These are phyloP conservation scores for Virgularia gustaviana DNA, from an alignment of 92 coral and sea anemone genomes.

Conservation along the genomic window DNA sequence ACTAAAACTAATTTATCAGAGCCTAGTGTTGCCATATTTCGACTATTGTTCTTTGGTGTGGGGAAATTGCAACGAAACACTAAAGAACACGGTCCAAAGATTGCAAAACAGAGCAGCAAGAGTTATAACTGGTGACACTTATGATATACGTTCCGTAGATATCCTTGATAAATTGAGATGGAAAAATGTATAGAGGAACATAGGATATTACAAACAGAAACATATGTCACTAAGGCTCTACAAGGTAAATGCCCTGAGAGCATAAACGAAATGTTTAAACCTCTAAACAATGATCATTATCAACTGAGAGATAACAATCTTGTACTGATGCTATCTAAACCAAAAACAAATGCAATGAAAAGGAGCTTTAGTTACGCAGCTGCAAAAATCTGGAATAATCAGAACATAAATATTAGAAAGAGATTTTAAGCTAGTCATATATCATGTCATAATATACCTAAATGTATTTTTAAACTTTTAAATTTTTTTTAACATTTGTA, in stretches of 20 bases:
- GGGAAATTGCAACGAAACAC: constrained; percentile 6
- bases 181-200: too few species aligned
- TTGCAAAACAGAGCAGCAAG: constrained; percentile 1
- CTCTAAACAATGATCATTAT: not conserved
- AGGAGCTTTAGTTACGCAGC: constrained; percentile 1
- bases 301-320: not conserved
- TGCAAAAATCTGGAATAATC: constrained; percentile 9
- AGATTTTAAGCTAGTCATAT: too few species aligned
- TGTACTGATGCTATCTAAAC: constrained; percentile 16
- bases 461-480: too few species aligned
- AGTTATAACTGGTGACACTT: not conserved
- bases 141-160: not conserved
- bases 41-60: constrained; percentile 2
- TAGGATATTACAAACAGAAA: not conserved
- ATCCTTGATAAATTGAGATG: constrained; percentile 9
- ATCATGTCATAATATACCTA: too few species aligned
- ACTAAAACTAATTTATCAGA: not conserved
- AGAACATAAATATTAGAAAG: not conserved
- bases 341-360: constrained; percentile 17
- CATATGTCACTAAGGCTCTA: not conserved
- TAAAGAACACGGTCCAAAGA: not conserved
- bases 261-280: constrained; percentile 17
- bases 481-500: too few species aligned
- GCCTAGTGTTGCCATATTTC: not conserved
- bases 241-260: constrained; percentile 18